Evolutionary conservation across 2,113 vertebrate genomes (phyloP), one percentile per base, ranked within the genome.

Genomic region (Urocynchramus pylzowi): DNA sequence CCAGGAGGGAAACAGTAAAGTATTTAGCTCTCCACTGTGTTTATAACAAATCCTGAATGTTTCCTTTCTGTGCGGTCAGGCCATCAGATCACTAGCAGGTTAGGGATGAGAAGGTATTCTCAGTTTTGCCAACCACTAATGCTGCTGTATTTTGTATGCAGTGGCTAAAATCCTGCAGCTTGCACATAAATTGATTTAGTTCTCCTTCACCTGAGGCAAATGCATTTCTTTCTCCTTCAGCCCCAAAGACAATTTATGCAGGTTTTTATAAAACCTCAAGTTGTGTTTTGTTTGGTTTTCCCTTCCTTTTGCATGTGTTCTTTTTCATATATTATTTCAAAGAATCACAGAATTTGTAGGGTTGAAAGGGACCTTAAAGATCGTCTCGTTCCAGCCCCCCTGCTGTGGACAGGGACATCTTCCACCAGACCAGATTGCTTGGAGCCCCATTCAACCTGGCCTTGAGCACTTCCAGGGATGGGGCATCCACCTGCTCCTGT

Each of bases 361-460:
- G 3, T 47, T 76, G 30, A 14, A 61, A 61, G 8, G 14, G 17
- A 31, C 41, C 9, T 76, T 61, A 76, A 54, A 68, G 10, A 27
- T 35, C 6, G 27, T 27, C 41, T 31, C 0, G 0, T 35, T 76
- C 61, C 30, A 83, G 8, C 1, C 4, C 7, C 9, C 6, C 10
- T 47, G n/a, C 41, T n/a, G 2, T 35, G 26, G 26, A 20, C 35
- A 54, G 54, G 22, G 26, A 63, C 35, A 42, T 13, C 10, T 69
- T 54, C 4, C 41, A 28, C 31, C 33, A 63, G 10, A 54, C 12
- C 12, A 31, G 24, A 10, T 13, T 35, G 21, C 35, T 35, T 17
- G 12, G n/a, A 53, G 14, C 21, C n/a, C n/a, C 8, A 35, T 31
- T 7, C 30, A 47, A 3, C 7, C 47, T 35, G n/a, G 17, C 30